Base-by-base conservation (phyloP, 2,797 vertebrate species). In the Melopsittacus undulatus region DNA sequence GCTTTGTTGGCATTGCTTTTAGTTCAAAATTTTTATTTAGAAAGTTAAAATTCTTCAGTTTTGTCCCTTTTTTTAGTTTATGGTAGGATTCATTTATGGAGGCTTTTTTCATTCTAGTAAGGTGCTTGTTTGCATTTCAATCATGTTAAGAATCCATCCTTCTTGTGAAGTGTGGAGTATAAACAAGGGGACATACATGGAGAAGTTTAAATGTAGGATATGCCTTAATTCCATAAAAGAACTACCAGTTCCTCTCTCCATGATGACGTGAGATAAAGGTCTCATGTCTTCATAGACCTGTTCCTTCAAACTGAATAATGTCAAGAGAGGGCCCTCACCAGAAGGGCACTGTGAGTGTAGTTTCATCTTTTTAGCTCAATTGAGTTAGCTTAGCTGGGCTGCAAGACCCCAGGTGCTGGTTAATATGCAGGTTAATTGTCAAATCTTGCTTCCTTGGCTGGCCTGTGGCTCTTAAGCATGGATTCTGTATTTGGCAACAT, bases 111-210 rank as follows among this genome's bases (percentile, higher is more conserved):
- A 29, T 80, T 83, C n/a, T 70, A 40, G 26, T 40, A 38, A n/a
- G 42, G 29, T 59, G 45, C 8, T 42, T 62, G 13, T 74, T 94
- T 64, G 75, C 32, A 34, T 83, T 76, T 83, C 36, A 66, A 48
- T 68, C 11, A 13, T 43, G n/a, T 69, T 75, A 16, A 40, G 36
- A 27, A 84, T 16, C 59, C 7, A 0, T 92, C 40, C 29, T 78
- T 2, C 0, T 77, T 79, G 36, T n/a, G 56, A 57, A 57, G 13
- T 79, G 18, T 66, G 30, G 43, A 80, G 27, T 27, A 29, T 77
- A 23, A 81, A 67, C 0, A 0, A 48, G 3, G 15, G 36, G 36
- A n/a, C 4, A 1, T 40, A 24, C 9, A 12, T 1, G 3, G 24
- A 74, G 49, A 72, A 43, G 26, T 90, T 89, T 13, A 40, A 56